A percentile compares a stretch with the other conserved stretches of the same genome.
These are phyloP conservation scores for Xiphydria camelus DNA, from an alignment of 2,888 invertebrate species.

Conservation along the genomic window DNA sequence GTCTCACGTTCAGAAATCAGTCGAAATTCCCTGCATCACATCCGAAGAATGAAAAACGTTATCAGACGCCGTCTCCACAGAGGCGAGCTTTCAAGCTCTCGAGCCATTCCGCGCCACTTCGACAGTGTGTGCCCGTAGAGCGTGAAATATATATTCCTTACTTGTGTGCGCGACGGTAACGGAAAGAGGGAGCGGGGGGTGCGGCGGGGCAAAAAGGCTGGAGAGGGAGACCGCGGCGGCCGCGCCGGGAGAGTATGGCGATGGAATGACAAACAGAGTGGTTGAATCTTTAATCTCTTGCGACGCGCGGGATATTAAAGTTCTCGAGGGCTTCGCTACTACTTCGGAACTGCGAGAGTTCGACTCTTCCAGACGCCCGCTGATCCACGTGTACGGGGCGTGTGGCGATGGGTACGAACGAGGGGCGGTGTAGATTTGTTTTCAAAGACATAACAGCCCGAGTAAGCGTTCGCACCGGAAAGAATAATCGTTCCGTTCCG, in stretches of 20 bases:
- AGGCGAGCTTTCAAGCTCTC: too few species aligned
- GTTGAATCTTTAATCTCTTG: conserved; percentile 50
- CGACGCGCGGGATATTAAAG: conserved; percentile 47
- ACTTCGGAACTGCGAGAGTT: conserved; percentile 36
- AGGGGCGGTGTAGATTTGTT: too few species aligned
- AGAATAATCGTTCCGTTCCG: not conserved
- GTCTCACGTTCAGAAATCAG: too few species aligned
- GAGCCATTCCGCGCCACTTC: not conserved
- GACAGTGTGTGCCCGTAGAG: too few species aligned
- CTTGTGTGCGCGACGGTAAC: conserved; percentile 1
- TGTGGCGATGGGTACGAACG: too few species aligned
- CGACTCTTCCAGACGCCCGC: too few species aligned
- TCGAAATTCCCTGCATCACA: too few species aligned
- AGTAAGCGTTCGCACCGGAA: too few species aligned
- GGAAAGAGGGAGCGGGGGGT: not conserved
- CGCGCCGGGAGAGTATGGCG: conserved; percentile 28
- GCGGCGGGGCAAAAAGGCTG: conserved; percentile 2
- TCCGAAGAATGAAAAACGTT: too few species aligned
- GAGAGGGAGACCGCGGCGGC: conserved; percentile 7
- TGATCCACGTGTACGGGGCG: not conserved
- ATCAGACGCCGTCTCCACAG: too few species aligned
- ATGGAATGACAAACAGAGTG: conserved; percentile 50
- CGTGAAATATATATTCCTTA: too few species aligned
- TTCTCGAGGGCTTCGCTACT: conserved; percentile 43
- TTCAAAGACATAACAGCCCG: too few species aligned